phyloP scores from a whole-genome alignment of 2,797 vertebrate species.

The Scomberomorus guttatus region DNA sequence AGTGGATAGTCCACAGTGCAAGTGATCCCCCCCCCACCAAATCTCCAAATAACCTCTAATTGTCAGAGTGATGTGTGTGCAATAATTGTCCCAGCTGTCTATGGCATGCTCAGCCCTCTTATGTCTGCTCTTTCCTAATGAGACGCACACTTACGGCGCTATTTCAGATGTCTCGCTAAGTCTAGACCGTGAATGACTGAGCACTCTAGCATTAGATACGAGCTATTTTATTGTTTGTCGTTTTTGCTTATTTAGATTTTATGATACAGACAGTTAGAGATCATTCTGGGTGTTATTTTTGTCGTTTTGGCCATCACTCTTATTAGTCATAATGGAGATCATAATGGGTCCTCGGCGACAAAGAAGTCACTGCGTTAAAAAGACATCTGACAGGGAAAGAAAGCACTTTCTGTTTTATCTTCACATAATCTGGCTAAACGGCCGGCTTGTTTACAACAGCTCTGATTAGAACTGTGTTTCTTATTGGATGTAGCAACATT shows the following conservation, averaged over 20 bases:
- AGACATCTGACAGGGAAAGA: neutral
- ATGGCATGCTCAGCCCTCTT: constrained; percentile 9
- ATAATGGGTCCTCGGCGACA: no score
- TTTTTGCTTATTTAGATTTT: neutral
- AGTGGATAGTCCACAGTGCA: constrained; percentile 66
- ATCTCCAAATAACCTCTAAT: constrained; percentile 71
- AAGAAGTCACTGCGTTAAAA: neutral
- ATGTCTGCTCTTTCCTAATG: constrained; percentile 28
- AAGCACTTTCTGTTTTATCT: neutral
- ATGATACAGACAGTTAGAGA: neutral
- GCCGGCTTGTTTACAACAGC: neutral
- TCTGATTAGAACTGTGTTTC: neutral
- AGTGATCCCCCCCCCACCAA: constrained; percentile 55
- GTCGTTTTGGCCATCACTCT: neutral
- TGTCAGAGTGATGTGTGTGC: constrained; percentile 50
- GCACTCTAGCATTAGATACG: neutral
- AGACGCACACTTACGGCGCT: constrained; percentile 12
- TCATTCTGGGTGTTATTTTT: neutral
- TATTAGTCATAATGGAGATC: neutral
- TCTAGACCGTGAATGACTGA: constrained; percentile 16
- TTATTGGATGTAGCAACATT: neutral
- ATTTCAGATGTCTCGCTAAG: constrained; percentile 5
- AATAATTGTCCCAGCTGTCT: constrained; percentile 38
- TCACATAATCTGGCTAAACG: neutral
- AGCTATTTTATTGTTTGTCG: neutral